Conservation (phyloP, 2,113 vertebrate genomes). For the Oncorhynchus kisutch region DNA sequence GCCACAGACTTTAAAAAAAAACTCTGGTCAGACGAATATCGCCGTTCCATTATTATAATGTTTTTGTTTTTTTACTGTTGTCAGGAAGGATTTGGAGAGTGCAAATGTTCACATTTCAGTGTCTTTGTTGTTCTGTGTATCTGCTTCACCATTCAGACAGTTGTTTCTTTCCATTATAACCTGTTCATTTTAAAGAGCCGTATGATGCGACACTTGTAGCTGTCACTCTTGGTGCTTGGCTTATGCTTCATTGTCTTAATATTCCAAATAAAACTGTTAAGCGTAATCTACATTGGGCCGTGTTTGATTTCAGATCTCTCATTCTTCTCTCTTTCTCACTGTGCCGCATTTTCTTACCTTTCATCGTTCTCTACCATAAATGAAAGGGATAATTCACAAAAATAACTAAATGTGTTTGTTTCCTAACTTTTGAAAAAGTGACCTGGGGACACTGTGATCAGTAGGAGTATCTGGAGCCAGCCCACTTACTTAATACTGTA, state of each 20-base stretch:
- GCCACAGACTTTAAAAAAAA: constrained; percentile 38
- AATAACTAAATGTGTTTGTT: too few species aligned
- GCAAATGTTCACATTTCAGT: constrained; percentile 71
- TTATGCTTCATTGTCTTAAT: constrained; percentile 83
- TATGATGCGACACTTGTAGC: constrained; percentile 75
- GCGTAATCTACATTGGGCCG: constrained; percentile 70
- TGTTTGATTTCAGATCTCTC: constrained; percentile 26
- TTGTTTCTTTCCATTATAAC: constrained; percentile 66
- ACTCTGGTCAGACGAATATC: constrained; percentile 53
- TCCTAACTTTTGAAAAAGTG: neutral
- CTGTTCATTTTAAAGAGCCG: constrained; percentile 73
- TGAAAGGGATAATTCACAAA: neutral
- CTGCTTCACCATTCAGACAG: constrained; percentile 56
- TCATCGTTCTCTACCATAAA: neutral
- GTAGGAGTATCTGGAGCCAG: neutral
- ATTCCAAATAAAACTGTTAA: constrained; percentile 81
- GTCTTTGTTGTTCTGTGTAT: constrained; percentile 62
- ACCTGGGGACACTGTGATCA: neutral
- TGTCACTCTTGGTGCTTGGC: constrained; percentile 81
- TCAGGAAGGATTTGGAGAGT: constrained; percentile 64
- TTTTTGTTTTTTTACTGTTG: constrained; percentile 43
- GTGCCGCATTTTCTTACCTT: neutral
- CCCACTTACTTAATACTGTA: neutral
- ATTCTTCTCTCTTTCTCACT: neutral
- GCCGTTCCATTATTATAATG: constrained; percentile 41